These are phyloP conservation scores for Sebastes itinus DNA, from an alignment of 2,797 vertebrate genomes.

Conservation along the genomic window DNA sequence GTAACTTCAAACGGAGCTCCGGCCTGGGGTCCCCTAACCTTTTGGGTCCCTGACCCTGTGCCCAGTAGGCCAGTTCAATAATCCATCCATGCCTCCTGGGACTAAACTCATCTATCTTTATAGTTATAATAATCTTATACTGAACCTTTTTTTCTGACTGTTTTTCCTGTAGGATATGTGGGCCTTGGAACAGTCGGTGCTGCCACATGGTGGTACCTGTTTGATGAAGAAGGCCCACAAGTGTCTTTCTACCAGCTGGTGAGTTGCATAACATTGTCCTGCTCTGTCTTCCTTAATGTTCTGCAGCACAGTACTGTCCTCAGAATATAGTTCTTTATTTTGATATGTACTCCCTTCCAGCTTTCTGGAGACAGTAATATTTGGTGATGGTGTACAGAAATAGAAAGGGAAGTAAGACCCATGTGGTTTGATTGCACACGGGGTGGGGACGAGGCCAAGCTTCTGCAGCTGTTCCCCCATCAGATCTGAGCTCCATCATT, in stretches of 20 bases:
- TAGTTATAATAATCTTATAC: not conserved
- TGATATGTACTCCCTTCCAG: not conserved
- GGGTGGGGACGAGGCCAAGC: constrained; percentile 13
- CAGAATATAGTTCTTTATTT: not conserved
- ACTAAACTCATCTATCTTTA: not conserved
- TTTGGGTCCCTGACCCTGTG: too few relatives aligned
- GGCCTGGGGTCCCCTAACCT: too few relatives aligned
- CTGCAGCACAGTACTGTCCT: not conserved
- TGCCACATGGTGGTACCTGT: constrained; percentile 98
- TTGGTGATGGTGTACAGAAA: constrained; percentile 13
- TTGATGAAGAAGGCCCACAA: constrained; percentile 90
- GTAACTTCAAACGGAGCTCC: too few relatives aligned
- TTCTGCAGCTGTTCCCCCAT: constrained; percentile 45
- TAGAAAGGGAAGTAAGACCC: constrained; percentile 31
- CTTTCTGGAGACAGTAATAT: not conserved
- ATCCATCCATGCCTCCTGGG: not conserved
- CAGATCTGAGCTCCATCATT: constrained; percentile 29
- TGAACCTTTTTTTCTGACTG: not conserved
- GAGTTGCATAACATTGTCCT: constrained; percentile 60
- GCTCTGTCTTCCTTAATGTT: not conserved
- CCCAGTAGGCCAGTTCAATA: too few relatives aligned
- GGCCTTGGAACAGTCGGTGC: constrained; percentile 94
- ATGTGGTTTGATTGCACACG: constrained; percentile 29
- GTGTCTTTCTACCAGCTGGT: constrained; percentile 96
- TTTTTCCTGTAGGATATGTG: constrained; percentile 87